Base-by-base conservation (phyloP, 2,888 invertebrate species). In the Eupithecia subfuscata region DNA sequence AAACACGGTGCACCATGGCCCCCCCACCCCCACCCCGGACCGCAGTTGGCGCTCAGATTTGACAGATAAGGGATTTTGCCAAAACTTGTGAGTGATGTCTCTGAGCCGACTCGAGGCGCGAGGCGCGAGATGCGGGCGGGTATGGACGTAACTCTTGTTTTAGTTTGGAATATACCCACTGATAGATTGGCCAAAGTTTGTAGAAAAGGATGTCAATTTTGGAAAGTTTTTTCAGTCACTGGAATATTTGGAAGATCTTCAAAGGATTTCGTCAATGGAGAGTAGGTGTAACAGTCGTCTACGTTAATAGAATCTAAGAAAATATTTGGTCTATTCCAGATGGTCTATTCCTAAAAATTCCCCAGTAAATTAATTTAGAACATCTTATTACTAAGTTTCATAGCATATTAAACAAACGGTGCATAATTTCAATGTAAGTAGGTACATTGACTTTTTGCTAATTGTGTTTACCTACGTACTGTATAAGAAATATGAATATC, bases 1-100 rank as follows among this genome's bases (percentile, higher is more conserved):
- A 60, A 14, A 9, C 12, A 74, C 85, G 2, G 1, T 8, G 67
- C n/a, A 6, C 34, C 64, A 1, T 64, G 34, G 34, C 0, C 18
- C 9, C 64, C 34, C 0, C 34, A 64, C 64, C 11, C 77, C 71
- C 34, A 64, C 64, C 11, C 77, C 71, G 79, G 88, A 85, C 84
- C 91, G 81, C 92, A 91, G 89, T 91, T 89, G 90, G 90, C 88
- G 85, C 84, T 84, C 81, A 85, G 85, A 90, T 89, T 89, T 93
- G 92, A 92, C 92, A 92, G 92, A 91, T 91, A 89, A 91, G 91
- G 93, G 92, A 92, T 92, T 91, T 89, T 82, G 82, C 86, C 85
- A 87, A 89, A 91, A 90, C 90, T 91, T 90, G 88, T 92, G 92
- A 93, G 85, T 90, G 92, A 92, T 92, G 92, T 89, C 88, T 84